These are phyloP conservation scores for Spheniscus mendiculus DNA, from an alignment of 2,113 vertebrate species.

Conservation along the genomic window DNA sequence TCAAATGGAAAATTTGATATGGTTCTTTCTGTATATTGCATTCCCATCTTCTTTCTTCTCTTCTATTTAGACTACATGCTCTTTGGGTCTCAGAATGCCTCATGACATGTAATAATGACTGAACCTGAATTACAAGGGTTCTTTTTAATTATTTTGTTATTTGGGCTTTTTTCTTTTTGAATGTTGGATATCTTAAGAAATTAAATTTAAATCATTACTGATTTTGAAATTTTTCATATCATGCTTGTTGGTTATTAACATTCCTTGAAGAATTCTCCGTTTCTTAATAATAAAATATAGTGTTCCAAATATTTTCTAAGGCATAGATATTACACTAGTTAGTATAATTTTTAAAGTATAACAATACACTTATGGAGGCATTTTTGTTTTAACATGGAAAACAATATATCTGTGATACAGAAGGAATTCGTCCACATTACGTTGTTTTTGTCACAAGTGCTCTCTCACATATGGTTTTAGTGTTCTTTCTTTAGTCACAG, in stretches of 20 bases:
- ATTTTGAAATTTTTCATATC: neutral
- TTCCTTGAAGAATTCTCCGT: neutral
- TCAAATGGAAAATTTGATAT: neutral
- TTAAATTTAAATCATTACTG: neutral
- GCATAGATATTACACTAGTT: neutral
- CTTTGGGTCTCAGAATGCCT: neutral
- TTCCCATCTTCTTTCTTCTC: neutral
- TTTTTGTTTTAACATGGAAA: neutral
- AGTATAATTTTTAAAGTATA: neutral
- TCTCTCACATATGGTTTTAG: neutral
- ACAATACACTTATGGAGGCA: accelerated
- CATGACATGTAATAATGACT: neutral
- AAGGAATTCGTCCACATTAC: neutral
- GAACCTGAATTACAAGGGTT: neutral
- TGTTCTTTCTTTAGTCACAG: neutral
- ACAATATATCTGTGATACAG: neutral
- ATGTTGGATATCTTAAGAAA: neutral
- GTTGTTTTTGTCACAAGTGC: neutral
- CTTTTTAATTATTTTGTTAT: neutral
- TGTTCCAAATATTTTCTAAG: neutral
- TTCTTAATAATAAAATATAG: neutral
- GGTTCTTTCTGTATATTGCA: neutral
- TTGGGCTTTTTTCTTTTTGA: neutral
- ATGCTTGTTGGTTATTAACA: accelerated
- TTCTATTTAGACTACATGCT: neutral